Evolutionary conservation across 2,113 vertebrate species (phyloP), one percentile per base, ranked within the genome.

Genomic region (Turnix velox): DNA sequence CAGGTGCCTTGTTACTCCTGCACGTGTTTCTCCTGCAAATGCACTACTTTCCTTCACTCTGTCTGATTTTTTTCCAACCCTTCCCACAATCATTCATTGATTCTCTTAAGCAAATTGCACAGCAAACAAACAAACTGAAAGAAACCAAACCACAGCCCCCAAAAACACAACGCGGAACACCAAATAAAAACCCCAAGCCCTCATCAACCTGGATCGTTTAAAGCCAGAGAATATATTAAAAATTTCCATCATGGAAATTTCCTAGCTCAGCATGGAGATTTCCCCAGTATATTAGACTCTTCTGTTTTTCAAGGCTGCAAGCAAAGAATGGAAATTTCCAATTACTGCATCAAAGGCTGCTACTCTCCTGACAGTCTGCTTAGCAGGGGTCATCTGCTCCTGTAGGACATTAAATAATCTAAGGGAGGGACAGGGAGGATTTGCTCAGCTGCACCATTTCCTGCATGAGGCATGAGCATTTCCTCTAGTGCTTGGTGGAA

Each of bases 261-360:
- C 97, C 97, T 96, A 97, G 94, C 96, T 94, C 88, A 96, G 88
- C 96, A 88, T 94, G 96, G 97, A 96, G 96, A 97, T 97, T 98
- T 97, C 97, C 97, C 96, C 95, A 97, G 96, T 96, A 65, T 97
- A 96, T 97, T 90, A 96, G 96, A 95, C 88, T 96, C 94, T 97
- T 97, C 83, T 96, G 97, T 96, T 96, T 96, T 92, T 91, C 95
- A 96, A 97, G 93, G 96, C 97, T 97, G 97, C 95, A 96, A 97
- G 97, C 97, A 98, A 97, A 98, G 97, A 97, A 98, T 98, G 98
- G 98, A 98, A 98, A 98, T 98, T 98, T 98, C 97, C 98, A 97
- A 97, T 97, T 96, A 96, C 97, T 97, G 97, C 97, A 98, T 97
- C 96, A 93, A 98, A 97, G 95, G 95, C 97, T 97, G 96, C 96